A percentile compares a stretch with the other conserved stretches of the same genome.
These are phyloP conservation scores for Epizoanthus rinbou DNA, from an alignment of 92 coral and sea anemone genomes.

Conservation along the genomic window DNA sequence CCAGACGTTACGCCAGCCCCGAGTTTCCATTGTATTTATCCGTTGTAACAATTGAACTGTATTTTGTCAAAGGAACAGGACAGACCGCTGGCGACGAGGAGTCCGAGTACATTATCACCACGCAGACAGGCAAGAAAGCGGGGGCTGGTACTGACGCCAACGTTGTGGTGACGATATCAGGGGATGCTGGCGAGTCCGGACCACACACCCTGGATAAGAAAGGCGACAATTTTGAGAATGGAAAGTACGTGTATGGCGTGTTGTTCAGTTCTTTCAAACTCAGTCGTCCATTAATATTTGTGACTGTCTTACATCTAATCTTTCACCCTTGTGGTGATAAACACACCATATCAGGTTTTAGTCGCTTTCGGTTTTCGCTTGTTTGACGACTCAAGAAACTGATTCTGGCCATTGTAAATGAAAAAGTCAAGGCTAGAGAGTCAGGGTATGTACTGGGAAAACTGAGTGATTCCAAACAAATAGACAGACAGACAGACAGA, in stretches of 20 bases:
- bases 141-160: constrained; percentile 42
- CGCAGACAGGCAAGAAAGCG: constrained; percentile 29
- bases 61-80: background rate
- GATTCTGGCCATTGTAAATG: too few species aligned
- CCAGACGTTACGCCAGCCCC: too few species aligned
- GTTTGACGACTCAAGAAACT: too few species aligned
- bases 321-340: too few species aligned
- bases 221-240: constrained; percentile 35
- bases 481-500: too few species aligned
- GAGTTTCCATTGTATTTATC: background rate
- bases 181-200: constrained; percentile 25
- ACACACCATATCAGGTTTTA: too few species aligned
- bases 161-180: constrained; percentile 32
- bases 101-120: constrained; percentile 30
- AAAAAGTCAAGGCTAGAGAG: too few species aligned
- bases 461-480: too few species aligned
- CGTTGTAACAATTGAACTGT: background rate
- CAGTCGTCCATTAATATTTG: background rate
- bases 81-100: background rate
- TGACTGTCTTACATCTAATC: too few species aligned
- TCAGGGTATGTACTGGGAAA: too few species aligned
- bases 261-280: too few species aligned
- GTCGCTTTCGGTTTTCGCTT: too few species aligned
- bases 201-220: constrained; percentile 13
- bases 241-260: constrained; percentile 14